Evolutionary conservation across 2,113 vertebrate species (phyloP).

Genomic region (Mesocricetus auratus): DNA sequence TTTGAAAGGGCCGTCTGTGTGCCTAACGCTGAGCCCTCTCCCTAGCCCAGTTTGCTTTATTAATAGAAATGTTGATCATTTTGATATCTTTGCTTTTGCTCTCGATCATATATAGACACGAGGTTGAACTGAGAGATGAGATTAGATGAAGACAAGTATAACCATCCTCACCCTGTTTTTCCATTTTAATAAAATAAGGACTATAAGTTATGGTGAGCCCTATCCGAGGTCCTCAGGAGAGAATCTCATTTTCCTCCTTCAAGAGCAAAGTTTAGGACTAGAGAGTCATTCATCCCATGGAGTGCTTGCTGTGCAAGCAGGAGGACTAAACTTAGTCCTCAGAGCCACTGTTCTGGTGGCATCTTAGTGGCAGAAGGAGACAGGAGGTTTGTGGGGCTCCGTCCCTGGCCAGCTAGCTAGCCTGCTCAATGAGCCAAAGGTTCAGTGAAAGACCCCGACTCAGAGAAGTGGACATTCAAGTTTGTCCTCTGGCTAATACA

Average conservation of each 20-base stretch:
- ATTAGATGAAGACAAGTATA: neutral
- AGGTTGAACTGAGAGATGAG: conserved; percentile 18
- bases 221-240: neutral
- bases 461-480: neutral
- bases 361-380: too few relatives aligned
- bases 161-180: neutral
- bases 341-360: too few relatives aligned
- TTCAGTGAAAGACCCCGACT: too few relatives aligned
- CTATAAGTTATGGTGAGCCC: neutral
- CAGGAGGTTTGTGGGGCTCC: neutral
- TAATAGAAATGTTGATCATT: conserved; percentile 29
- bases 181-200: conserved; percentile 43
- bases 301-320: too few relatives aligned
- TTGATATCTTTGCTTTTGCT: conserved; percentile 38
- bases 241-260: conserved; percentile 44
- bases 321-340: neutral
- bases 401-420: neutral
- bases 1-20: neutral
- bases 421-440: neutral
- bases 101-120: neutral
- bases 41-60: neutral
- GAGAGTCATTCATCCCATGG: neutral
- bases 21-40: too few relatives aligned
- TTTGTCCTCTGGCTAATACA: neutral
- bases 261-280: neutral